A percentile compares a stretch with the other conserved stretches of the same genome.
These are phyloP conservation scores for Ispidina picta DNA, from an alignment of 2,797 vertebrate genomes.

Conservation along the genomic window DNA sequence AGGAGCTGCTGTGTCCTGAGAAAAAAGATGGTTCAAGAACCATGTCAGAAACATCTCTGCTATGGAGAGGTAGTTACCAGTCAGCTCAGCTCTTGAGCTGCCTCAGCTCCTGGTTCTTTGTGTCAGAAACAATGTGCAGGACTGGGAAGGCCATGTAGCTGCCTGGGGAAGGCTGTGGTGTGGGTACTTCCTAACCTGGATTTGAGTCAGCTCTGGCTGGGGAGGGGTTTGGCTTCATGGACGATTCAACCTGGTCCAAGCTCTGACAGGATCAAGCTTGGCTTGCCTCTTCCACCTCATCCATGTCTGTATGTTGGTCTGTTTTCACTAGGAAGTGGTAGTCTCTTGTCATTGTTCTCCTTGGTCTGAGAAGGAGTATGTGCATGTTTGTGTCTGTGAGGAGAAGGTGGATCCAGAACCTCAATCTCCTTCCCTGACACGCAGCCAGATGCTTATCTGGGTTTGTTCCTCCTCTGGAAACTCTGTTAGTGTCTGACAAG, in stretches of 20 bases:
- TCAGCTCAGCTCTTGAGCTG: background rate
- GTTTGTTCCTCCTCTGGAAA: conserved; percentile 25
- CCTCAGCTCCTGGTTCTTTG: background rate
- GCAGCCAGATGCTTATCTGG: conserved; percentile 27
- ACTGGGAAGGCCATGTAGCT: background rate
- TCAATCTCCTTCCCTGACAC: background rate
- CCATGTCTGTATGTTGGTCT: rapidly evolving
- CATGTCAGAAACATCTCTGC: background rate
- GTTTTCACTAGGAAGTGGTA: background rate
- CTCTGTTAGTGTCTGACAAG: conserved; percentile 7
- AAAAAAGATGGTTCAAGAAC: background rate
- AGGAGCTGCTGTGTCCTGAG: background rate
- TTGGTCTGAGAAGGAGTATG: background rate
- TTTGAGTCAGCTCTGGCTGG: background rate
- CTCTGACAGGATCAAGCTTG: background rate
- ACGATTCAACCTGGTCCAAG: background rate
- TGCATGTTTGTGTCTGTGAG: background rate
- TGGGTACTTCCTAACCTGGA: background rate
- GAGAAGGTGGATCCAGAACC: background rate
- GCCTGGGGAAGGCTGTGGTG: background rate
- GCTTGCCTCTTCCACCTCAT: background rate
- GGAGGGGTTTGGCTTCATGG: background rate
- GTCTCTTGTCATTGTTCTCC: background rate
- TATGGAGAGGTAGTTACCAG: background rate
- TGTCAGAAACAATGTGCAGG: background rate